Percentiles rank a stretch among this genome's conserved stretches.
Conservation (phyloP, 1,140 invertebrate genomes). For the Pseudoatta argentina region DNA sequence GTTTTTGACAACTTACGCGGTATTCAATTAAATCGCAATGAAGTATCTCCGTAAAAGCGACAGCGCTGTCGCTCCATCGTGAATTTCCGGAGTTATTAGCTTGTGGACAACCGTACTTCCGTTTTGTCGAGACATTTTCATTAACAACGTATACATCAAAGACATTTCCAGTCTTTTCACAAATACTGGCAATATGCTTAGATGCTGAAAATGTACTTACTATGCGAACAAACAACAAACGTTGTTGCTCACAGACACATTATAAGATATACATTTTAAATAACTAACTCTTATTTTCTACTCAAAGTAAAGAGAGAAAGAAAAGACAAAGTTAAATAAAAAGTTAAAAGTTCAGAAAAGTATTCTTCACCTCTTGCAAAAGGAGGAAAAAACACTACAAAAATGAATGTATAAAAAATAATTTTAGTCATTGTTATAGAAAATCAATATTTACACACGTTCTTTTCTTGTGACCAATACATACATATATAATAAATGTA, state of each 20-base stretch:
- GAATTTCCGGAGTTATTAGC: slow-evolving; percentile 47
- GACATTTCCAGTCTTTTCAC: neutral
- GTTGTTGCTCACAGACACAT: neutral
- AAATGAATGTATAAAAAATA: neutral
- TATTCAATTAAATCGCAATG: slow-evolving; percentile 35
- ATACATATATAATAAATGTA: neutral
- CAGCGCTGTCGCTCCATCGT: neutral
- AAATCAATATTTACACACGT: neutral
- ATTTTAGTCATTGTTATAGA: neutral
- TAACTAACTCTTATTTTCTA: slow-evolving; percentile 10
- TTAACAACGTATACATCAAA: slow-evolving; percentile 47
- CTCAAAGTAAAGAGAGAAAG: neutral
- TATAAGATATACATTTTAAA: neutral
- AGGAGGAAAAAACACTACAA: neutral
- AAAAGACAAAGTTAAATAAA: neutral
- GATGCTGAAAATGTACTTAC: slow-evolving; percentile 12
- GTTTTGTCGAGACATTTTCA: slow-evolving; percentile 40
- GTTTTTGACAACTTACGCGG: slow-evolving; percentile 36
- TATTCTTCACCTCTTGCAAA: neutral
- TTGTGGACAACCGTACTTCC: slow-evolving; percentile 5
- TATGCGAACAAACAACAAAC: neutral
- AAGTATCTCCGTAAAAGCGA: slow-evolving; percentile 27
- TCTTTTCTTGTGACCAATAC: neutral
- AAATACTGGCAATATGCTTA: neutral
- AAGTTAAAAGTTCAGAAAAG: neutral